Base-by-base conservation (phyloP, 1,140 invertebrate species). In the Dinoponera quadriceps region DNA sequence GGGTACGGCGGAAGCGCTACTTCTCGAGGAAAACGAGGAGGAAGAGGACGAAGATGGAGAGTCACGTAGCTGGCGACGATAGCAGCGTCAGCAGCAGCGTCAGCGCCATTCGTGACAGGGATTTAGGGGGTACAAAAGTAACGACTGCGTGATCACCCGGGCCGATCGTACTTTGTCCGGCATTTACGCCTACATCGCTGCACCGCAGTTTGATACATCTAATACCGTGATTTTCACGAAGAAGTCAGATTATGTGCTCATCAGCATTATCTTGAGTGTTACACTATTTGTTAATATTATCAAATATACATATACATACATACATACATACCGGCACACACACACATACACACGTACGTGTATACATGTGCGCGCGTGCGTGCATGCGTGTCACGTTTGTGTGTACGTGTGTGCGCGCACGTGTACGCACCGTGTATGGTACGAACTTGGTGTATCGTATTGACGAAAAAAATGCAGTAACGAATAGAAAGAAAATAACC, bases 11-110 rank as follows among this genome's bases (percentile, higher is more conserved):
- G 93, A 94, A 85, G 91, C 91, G 44, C 80, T 94, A 73, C 72
- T 94, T 82, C 78, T 94, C 18, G 93, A 94, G 27, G 95, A 95
- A 60, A 95, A 94, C 51, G 95, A 96, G 77, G 95, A 96, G 60
- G 95, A 96, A 22, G 95, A 96, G 44, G 95, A 96, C 5, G 96
- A 96, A 69, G 95, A 95, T 78, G 95, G 95, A 48, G 95, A 93
- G 90, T 93, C 93, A 85, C 93, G 92, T 65, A 95, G 94, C 87
- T 96, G 95, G 96, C 93, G 95, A 77, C 95, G 95, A 94, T 96
- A 95, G 94, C 93, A 94, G 91, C 87, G 84, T 88, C 84, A 85
- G 82, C 86, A 77, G 83, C 93, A 94, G 88, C 85, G 83, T 88
- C 83, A 85, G 75, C 85, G 78, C 74, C 55, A 48, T 49, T 88